Evolutionary conservation across 2,888 invertebrate genomes (phyloP).

Genomic region (Sinhomidia bicolor): DNA sequence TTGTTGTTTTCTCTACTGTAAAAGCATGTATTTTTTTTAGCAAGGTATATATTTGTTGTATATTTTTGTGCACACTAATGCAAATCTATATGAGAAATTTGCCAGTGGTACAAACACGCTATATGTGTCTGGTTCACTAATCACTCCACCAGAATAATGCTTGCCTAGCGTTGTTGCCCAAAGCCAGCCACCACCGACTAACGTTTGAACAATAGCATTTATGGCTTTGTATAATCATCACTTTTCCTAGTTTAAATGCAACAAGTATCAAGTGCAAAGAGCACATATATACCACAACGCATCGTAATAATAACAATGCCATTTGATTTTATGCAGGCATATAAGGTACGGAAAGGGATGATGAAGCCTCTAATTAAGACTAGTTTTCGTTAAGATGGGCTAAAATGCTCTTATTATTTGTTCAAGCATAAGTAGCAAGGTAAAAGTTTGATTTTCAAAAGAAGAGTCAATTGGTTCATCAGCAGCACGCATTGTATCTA

Average conservation of each 20-base stretch:
- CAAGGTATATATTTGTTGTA: neutral
- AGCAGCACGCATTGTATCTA: no score
- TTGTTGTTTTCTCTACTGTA: neutral
- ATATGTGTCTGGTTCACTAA: neutral
- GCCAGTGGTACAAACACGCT: neutral
- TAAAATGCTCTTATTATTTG: neutral
- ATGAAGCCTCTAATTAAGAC: neutral
- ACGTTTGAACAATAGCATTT: neutral
- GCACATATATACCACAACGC: neutral
- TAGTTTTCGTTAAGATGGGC: neutral
- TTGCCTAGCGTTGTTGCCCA: no score
- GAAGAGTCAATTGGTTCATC: no score
- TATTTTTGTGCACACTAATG: neutral
- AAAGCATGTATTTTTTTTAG: neutral
- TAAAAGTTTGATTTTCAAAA: neutral
- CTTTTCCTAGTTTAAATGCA: neutral
- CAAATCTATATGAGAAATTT: constrained; percentile 21
- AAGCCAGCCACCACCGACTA: neutral
- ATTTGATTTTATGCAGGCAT: constrained; percentile 7
- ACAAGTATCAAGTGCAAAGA: no score
- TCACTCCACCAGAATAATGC: no score
- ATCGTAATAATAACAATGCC: neutral
- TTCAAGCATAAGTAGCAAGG: neutral
- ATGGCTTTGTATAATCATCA: neutral
- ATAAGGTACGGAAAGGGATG: constrained; percentile 22